These are phyloP conservation scores for Cromileptes altivelis DNA, from an alignment of 2,113 vertebrate genomes.

Conservation along the genomic window DNA sequence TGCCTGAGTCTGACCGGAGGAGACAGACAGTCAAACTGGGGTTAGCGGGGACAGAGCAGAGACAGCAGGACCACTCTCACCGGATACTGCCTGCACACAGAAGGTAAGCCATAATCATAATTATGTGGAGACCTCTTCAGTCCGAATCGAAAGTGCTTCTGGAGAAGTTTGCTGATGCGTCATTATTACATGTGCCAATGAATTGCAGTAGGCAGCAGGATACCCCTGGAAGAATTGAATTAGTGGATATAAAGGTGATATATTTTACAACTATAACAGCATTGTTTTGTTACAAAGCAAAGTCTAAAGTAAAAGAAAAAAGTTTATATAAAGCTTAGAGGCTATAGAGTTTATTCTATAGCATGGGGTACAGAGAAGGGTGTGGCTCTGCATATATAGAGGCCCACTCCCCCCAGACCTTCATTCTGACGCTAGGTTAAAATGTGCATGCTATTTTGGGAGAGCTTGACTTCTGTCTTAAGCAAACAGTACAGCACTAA, in stretches of 20 bases:
- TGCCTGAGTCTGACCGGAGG: slow-evolving; percentile 23
- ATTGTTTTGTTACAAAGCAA: background rate
- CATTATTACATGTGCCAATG: slow-evolving; percentile 1
- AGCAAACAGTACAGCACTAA: slow-evolving; percentile 36
- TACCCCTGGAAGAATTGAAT: background rate
- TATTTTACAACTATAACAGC: background rate
- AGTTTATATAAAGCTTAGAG: background rate
- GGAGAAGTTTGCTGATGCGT: slow-evolving; percentile 37
- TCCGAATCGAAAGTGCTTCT: background rate
- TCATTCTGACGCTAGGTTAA: slow-evolving; percentile 48
- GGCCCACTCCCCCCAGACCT: slow-evolving; percentile 33
- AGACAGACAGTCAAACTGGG: background rate
- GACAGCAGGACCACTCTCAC: slow-evolving; percentile 23
- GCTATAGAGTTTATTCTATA: background rate
- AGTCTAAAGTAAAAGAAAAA: background rate
- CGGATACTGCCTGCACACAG: background rate
- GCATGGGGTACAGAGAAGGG: slow-evolving; percentile 53
- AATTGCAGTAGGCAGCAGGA: background rate
- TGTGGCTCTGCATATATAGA: slow-evolving; percentile 47
- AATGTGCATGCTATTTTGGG: slow-evolving; percentile 66
- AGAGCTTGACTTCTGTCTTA: slow-evolving; percentile 36
- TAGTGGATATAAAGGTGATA: too few species aligned
- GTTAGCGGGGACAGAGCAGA: slow-evolving; percentile 1
- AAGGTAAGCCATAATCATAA: slow-evolving; percentile 30
- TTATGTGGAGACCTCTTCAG: background rate